These are phyloP conservation scores for Mus spretus DNA, from an alignment of 2,797 vertebrate genomes.

Conservation along the genomic window DNA sequence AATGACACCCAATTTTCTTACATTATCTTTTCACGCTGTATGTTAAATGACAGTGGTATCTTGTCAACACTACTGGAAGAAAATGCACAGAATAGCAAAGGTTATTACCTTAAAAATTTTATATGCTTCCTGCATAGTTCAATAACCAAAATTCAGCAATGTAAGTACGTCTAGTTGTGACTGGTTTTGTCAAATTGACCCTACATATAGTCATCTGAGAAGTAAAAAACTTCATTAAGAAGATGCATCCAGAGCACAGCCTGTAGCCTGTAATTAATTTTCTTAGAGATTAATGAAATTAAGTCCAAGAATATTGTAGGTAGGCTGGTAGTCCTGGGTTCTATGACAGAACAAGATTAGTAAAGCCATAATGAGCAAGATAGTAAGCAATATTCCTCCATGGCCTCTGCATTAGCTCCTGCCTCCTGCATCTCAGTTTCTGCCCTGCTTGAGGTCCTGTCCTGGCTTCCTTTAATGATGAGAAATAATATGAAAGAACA, in stretches of 20 bases:
- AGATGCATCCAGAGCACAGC: background rate
- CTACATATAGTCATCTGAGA: background rate
- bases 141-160: background rate
- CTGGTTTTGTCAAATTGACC: background rate
- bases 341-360: background rate
- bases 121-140: no score
- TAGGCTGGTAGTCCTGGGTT: no score
- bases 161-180: background rate
- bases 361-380: fast-evolving
- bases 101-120: background rate
- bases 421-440: background rate
- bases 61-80: no score
- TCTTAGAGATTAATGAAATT: background rate
- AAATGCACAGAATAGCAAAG: background rate
- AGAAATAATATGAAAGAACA: background rate
- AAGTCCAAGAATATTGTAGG: background rate
- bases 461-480: background rate
- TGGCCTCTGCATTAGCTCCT: no score
- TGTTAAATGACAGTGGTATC: background rate
- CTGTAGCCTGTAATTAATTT: background rate
- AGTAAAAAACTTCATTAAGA: no score
- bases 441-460: background rate
- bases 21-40: background rate
- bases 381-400: background rate
- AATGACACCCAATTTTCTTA: background rate